Percentiles rank a stretch among this genome's conserved stretches.
Evolutionary conservation across 1,140 invertebrate species (phyloP).

Genomic region (Tetranychus cinnabarinus): DNA sequence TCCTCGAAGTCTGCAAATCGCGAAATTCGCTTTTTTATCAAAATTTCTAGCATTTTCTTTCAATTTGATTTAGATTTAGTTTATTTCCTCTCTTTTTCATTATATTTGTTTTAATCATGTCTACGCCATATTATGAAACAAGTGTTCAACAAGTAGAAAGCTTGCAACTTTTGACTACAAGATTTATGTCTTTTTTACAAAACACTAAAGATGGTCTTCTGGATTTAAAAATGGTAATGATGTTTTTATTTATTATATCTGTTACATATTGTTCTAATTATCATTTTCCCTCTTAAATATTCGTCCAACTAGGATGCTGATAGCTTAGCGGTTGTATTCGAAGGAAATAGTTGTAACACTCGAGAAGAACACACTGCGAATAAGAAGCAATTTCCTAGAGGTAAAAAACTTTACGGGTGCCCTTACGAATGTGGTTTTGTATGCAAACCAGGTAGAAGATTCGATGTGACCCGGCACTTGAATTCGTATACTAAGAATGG

Average conservation of each 20-base stretch:
- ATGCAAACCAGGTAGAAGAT: constrained; percentile 32
- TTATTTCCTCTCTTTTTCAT: too few species aligned
- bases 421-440: constrained; percentile 48
- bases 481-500: too few species aligned
- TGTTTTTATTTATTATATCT: not conserved
- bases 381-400: constrained; percentile 36
- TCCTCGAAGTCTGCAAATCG: too few species aligned
- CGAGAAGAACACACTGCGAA: constrained; percentile 34
- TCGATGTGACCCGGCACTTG: too few species aligned
- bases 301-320: constrained; percentile 49
- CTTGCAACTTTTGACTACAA: constrained; percentile 76
- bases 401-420: constrained; percentile 44
- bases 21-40: too few species aligned
- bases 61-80: too few species aligned
- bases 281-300: constrained; percentile 8
- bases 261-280: not conserved
- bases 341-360: constrained; percentile 70
- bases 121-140: not conserved
- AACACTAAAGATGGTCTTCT: constrained; percentile 82
- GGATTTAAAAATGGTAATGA: constrained; percentile 73
- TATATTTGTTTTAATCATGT: not conserved
- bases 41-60: too few species aligned
- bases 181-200: constrained; percentile 80
- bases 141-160: constrained; percentile 54
- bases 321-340: constrained; percentile 77